A percentile compares a stretch with the other conserved stretches of the same genome.
Conservation (phyloP, 2,797 vertebrate genomes). For the Gorsachius magnificus region DNA sequence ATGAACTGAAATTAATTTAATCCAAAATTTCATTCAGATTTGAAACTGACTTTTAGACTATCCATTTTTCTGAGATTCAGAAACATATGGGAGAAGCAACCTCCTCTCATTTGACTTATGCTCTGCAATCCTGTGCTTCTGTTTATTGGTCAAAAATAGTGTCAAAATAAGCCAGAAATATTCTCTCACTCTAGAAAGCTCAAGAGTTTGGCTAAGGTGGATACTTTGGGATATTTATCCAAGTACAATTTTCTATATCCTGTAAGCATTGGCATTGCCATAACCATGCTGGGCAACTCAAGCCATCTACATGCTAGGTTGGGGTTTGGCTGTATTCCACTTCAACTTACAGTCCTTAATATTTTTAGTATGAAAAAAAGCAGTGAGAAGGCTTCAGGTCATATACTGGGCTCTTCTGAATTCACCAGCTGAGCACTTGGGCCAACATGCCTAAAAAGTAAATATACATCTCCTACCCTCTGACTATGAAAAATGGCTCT, state of each 20-base stretch:
- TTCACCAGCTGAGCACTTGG: not conserved
- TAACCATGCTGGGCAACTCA: not conserved
- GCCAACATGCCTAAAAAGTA: not conserved
- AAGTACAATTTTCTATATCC: not conserved
- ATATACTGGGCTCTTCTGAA: not conserved
- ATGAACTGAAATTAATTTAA: not conserved
- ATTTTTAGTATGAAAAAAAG: not conserved
- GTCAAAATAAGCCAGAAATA: not conserved
- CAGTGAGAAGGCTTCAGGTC: not conserved
- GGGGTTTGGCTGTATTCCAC: not conserved
- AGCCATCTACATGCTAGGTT: not conserved
- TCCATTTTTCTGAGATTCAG: not conserved
- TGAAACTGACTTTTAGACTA: not conserved
- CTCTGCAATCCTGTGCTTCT: not conserved
- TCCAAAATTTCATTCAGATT: not conserved
- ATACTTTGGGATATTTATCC: not conserved
- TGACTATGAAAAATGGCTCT: not conserved
- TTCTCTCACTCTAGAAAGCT: not conserved
- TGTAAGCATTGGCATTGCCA: not conserved
- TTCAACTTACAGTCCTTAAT: not conserved
- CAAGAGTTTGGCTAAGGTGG: not conserved
- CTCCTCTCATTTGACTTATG: not conserved
- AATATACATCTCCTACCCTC: not conserved
- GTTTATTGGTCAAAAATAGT: not conserved
- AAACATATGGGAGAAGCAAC: not conserved